Base-by-base conservation (phyloP, 2,113 vertebrate genomes). In the Pheucticus melanocephalus region DNA sequence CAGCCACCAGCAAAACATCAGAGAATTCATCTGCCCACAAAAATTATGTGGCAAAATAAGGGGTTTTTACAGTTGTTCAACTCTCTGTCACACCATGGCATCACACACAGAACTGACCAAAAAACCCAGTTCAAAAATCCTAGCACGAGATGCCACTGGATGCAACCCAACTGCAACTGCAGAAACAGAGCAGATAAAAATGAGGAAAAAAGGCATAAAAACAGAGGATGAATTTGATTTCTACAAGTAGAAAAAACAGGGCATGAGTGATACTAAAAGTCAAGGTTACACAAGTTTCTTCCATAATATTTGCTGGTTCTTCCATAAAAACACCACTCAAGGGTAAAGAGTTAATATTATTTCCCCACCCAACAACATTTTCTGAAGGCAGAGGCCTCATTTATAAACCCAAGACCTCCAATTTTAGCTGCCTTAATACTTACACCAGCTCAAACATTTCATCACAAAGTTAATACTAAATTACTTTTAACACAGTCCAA, bases 81-180 rank as follows among this genome's bases (percentile, higher is more conserved):
- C 10, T 6, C 25, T 31, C 25, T 31, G 72, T 69, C 31, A 39
- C 35, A 83, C 35, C 23, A 10, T 0, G 4, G 45, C 57, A 88
- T 11, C 56, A 27, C 27, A 35, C 40, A 22, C 12, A 50, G 66
- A 64, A 68, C 19, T 56, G 70, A 75, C 22, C 61, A 47, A 60
- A 47, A 82, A 59, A 30, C n/a, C 33, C 47, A 63, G 31, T 48
- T 33, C 78, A 73, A 63, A 69, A 18, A 39, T 16, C 5, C 23
- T 30, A 47, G 35, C 6, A 9, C 0, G 0, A 57, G 63, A 10
- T 51, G 39, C 24, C 31, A n/a, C 61, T 12, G 27, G n/a, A n/a
- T 4, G 0, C 33, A 19, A 23, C 1, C 19, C 42, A 75, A 57
- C 21, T 42, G 56, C 72, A 89, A 57, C 60, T 89, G 86, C 56